Evolutionary conservation across 2,113 vertebrate species (phyloP), one percentile per base, ranked within the genome.

Genomic region (Lophura nycthemera): DNA sequence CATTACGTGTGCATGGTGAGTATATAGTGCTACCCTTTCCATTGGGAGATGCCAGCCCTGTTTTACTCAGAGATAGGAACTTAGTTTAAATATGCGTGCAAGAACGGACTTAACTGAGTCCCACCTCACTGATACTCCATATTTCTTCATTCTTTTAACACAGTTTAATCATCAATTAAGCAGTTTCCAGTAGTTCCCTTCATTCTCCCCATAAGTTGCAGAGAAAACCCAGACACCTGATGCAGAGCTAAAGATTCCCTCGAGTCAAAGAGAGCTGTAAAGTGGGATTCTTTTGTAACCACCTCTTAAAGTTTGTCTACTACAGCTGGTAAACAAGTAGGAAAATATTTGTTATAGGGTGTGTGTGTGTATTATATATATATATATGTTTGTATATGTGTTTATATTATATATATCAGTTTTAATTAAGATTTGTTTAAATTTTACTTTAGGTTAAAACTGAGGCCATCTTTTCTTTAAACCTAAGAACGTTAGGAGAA

Each of bases 41-140:
- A 1, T 61, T 86, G 47, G 36, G 64, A 67, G 50, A 32, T 50
- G 59, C 12, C 61, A 42, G 63, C 15, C 21, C 13, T 69, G 8
- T 34, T 75, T 74, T 43, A 29, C 34, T 47, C 56, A 38, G 19
- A 52, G 56, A 22, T 1, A n/a, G 13, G 25, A n/a, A 65, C 2
- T 29, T 11, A 42, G 43, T 67, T 89, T 16, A 87, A 87, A 24
- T 14, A 13, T 32, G 36, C 38, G 36, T 86, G 45, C 38, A 67
- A 78, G 30, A 27, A 0, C 1, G 2, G 13, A 43, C 10, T 83
- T 43, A 38, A n/a, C 6, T 45, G 15, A 64, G 61, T 82, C 1
- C 0, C 17, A 82, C 7, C 0, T 4, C 57, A 43, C 29, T 61
- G 38, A 70, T 34, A 65, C 3, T 38, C 16, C 48, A 2, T 66